Conservation (phyloP, 2,888 invertebrate species). For the Cinara cedri region DNA sequence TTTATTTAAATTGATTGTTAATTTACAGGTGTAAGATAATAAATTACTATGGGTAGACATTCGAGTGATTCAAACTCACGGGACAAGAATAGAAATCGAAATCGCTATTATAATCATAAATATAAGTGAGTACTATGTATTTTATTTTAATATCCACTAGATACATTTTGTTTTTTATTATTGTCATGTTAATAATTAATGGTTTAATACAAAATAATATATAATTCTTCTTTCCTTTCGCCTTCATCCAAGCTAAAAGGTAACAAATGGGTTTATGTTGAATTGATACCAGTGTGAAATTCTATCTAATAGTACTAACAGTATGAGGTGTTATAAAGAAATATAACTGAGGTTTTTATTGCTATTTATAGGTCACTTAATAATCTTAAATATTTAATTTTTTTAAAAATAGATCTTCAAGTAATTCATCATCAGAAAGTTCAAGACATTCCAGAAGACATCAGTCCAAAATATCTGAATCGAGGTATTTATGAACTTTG, state of each 20-base stretch:
- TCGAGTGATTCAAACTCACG: slow-evolving; percentile 59
- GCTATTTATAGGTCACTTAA: slow-evolving; percentile 1
- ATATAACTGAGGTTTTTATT: no score
- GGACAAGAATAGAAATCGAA: slow-evolving; percentile 52
- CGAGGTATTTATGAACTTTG: slow-evolving; percentile 10
- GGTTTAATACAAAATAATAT: no score
- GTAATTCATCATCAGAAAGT: slow-evolving; percentile 30
- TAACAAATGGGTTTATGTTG: no score
- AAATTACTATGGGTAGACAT: slow-evolving; percentile 58
- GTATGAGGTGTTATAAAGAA: no score
- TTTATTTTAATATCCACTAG: slow-evolving; percentile 3
- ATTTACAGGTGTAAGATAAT: slow-evolving; percentile 5
- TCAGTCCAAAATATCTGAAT: slow-evolving; percentile 4
- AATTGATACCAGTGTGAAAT: no score
- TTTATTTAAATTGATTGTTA: no score
- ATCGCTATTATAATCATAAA: slow-evolving; percentile 37
- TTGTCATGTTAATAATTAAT: neutral
- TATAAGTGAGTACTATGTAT: slow-evolving; percentile 22
- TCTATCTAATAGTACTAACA: no score
- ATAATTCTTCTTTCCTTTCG: no score
- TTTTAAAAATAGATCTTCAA: slow-evolving; percentile 20
- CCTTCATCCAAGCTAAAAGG: no score
- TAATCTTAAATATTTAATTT: neutral
- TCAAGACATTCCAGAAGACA: slow-evolving; percentile 19
- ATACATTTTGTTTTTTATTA: neutral